phyloP scores from a whole-genome alignment of 1,140 invertebrate genomes.

The Acromyrmex charruanus region DNA sequence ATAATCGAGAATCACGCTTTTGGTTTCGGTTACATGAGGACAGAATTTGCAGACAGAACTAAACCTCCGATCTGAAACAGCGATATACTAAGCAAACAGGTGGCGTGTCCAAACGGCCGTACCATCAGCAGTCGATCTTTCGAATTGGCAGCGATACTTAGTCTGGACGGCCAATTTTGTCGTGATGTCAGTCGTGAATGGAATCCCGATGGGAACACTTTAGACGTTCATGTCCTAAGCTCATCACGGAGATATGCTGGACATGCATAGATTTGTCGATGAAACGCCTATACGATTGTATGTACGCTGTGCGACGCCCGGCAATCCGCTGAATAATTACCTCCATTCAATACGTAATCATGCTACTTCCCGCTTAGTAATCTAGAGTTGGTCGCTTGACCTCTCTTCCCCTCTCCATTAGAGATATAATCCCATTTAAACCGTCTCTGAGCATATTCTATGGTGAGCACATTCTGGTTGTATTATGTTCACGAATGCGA shows the following conservation, averaged over 20 bases:
- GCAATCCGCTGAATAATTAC: slow-evolving; percentile 78
- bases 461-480: not conserved
- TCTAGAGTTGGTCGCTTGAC: slow-evolving; percentile 20
- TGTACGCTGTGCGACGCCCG: slow-evolving; percentile 56
- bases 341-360: slow-evolving; percentile 80
- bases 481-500: slow-evolving; percentile 45
- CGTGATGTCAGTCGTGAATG: slow-evolving; percentile 72
- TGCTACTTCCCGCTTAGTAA: slow-evolving; percentile 73
- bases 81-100: slow-evolving; percentile 18
- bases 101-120: slow-evolving; percentile 2
- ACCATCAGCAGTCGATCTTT: slow-evolving; percentile 32
- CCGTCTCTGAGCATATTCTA: slow-evolving; percentile 65
- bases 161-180: slow-evolving; percentile 75
- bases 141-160: slow-evolving; percentile 40
- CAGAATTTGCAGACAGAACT: slow-evolving; percentile 37
- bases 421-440: slow-evolving; percentile 72
- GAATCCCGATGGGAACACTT: slow-evolving; percentile 73
- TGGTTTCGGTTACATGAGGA: not conserved
- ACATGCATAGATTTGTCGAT: slow-evolving; percentile 16
- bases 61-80: not conserved
- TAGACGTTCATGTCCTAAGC: slow-evolving; percentile 59
- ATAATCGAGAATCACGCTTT: too few relatives aligned
- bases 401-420: slow-evolving; percentile 31
- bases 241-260: slow-evolving; percentile 26
- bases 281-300: slow-evolving; percentile 65